These are phyloP conservation scores for Rhagoletis pomonella DNA, from an alignment of 1,140 invertebrate genomes.

Conservation along the genomic window DNA sequence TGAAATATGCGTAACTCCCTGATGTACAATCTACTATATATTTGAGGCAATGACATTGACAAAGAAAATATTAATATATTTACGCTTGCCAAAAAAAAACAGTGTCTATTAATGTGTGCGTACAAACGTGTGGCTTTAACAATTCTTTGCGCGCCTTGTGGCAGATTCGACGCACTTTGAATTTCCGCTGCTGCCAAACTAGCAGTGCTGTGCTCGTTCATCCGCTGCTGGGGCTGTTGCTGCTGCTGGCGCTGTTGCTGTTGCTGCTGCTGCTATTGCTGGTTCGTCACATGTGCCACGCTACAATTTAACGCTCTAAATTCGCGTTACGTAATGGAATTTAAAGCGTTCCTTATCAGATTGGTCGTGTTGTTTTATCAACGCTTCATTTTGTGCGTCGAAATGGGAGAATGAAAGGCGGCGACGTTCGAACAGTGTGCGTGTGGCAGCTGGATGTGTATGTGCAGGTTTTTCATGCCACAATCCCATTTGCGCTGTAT, in stretches of 20 bases:
- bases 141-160: neutral
- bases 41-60: neutral
- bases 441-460: neutral
- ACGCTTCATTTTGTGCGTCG: constrained; percentile 52
- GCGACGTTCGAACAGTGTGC: neutral
- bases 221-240: too few species aligned
- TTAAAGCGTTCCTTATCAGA: constrained; percentile 55
- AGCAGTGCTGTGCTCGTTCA: too few species aligned
- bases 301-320: constrained; percentile 53
- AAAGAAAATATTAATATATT: neutral
- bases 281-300: constrained; percentile 48
- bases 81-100: neutral
- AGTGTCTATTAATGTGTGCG: neutral
- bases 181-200: neutral
- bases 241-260: neutral
- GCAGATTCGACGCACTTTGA: constrained; percentile 29
- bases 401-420: constrained; percentile 41
- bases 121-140: neutral
- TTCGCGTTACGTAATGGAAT: constrained; percentile 53
- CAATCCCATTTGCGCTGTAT: constrained; percentile 16
- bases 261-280: neutral
- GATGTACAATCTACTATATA: neutral
- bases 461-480: constrained; percentile 5
- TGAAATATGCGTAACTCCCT: constrained; percentile 10
- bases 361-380: constrained; percentile 55